Percentiles rank a stretch among this genome's conserved stretches.
Conservation (phyloP, 2,113 vertebrate genomes). For the Dunckerocampus dactyliophorus region DNA sequence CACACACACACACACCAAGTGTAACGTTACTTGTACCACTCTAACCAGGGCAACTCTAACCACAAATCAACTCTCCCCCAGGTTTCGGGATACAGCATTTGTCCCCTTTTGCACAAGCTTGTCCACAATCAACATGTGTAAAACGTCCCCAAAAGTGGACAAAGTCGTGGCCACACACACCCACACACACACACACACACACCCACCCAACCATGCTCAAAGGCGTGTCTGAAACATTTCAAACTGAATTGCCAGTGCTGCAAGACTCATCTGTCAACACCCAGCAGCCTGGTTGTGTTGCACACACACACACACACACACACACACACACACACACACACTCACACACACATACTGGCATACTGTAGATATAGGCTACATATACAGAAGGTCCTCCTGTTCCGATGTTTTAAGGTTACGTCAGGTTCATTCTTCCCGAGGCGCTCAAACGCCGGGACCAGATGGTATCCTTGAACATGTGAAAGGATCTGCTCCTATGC, state of each 20-base stretch:
- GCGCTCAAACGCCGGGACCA: too few relatives aligned
- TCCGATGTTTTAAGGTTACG: too few relatives aligned
- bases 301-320: conserved; percentile 10
- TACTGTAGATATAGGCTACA: too few relatives aligned
- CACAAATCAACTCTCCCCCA: background rate
- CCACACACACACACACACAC: conserved; percentile 8
- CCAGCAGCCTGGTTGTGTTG: background rate
- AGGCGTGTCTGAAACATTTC: conserved; percentile 27
- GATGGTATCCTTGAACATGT: too few relatives aligned
- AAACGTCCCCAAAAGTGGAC: conserved; percentile 10
- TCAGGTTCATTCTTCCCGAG: too few relatives aligned
- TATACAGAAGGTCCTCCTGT: too few relatives aligned
- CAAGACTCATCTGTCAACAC: conserved; percentile 33
- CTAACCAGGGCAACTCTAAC: background rate
- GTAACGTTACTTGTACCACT: background rate
- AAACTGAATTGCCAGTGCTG: conserved; percentile 15
- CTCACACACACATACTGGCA: background rate
- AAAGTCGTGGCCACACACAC: conserved; percentile 15
- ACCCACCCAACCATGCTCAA: background rate
- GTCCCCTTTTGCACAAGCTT: background rate
- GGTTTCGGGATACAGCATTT: background rate
- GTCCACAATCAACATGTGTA: background rate
- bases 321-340: too few relatives aligned
- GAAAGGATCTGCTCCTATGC: too few relatives aligned
- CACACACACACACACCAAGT: background rate